Base-by-base conservation (phyloP, 2,113 vertebrate species). In the Paramormyrops kingsleyae region DNA sequence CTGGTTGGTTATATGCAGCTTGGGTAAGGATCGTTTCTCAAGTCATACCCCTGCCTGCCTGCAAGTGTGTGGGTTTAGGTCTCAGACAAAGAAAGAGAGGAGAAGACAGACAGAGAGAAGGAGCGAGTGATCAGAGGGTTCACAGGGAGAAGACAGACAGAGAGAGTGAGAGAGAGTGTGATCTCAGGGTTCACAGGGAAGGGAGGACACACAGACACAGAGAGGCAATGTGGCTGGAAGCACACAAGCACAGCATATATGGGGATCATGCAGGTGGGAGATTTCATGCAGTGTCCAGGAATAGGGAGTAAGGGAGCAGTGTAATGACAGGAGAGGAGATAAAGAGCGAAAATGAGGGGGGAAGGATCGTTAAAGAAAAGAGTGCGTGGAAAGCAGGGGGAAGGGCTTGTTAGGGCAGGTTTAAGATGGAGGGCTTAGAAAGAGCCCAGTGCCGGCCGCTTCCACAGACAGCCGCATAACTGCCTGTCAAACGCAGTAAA, bases 401-500 rank as follows among this genome's bases (percentile, higher is more conserved):
- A 52, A 7, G 7, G 66, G 21, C 19, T n/a, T 31, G 27, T 49
- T 27, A 7, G 19, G 13, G 21, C 13, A 39, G 35, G 9, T 21
- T 15, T 80, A 83, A 83, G 83, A 89, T 2, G 12, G 70, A 5
- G 17, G 10, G 39, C 77, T 56, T 89, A 84, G 17, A 46, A 89
- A 35, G 35, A 56, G 70, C 27, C 9, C 70, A 50, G 47, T 10
- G 13, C 17, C 7, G 2, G 46, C 88, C 17, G 66, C 35, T 77
- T 56, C 5, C 39, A n/a, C 85, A 50, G 86, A 91, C 46, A 47
- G 42, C 44, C 35, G 89, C 8, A 91, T 94, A 95, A 95, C 94
- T 95, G 95, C 95, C 96, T 88, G 95, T 96, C 95, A 96, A 95
- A 92, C 49, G 93, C 93, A 92, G 95, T 95, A 96, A 96, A 96